Conservation (phyloP, 2,888 invertebrate genomes). For the Polia nebulosa region DNA sequence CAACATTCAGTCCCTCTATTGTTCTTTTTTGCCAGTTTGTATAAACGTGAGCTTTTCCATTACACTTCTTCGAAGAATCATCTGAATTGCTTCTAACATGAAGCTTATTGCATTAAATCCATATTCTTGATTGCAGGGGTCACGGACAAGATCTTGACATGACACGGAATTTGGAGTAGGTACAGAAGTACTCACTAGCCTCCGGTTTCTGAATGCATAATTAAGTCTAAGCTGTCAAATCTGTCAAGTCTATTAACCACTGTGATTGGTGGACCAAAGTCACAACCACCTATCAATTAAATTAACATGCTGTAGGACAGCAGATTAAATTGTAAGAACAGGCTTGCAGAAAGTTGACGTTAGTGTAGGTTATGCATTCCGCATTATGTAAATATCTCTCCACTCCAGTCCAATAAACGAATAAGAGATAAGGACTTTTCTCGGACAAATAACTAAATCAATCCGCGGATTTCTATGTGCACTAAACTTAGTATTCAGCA, state of each 20-base stretch:
- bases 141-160: constrained; percentile 29
- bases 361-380: background rate
- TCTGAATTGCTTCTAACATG: too few relatives aligned
- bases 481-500: constrained; percentile 50
- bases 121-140: background rate
- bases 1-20: background rate
- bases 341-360: background rate
- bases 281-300: constrained; percentile 10
- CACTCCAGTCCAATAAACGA: background rate
- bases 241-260: constrained; percentile 33
- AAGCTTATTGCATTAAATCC: too few relatives aligned
- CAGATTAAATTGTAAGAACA: constrained; percentile 4
- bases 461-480: constrained; percentile 21
- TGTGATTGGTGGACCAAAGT: constrained; percentile 19
- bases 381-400: constrained; percentile 9
- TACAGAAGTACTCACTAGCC: constrained; percentile 8
- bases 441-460: constrained; percentile 14
- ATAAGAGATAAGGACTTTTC: constrained; percentile 19
- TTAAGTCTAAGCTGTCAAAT: constrained; percentile 28
- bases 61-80: too few relatives aligned
- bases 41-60: background rate
- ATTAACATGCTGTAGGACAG: constrained; percentile 21
- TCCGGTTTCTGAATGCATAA: constrained; percentile 32
- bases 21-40: background rate
- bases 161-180: constrained; percentile 5